Conservation (phyloP, 1,140 invertebrate genomes). For the Pseudoatta argentina region DNA sequence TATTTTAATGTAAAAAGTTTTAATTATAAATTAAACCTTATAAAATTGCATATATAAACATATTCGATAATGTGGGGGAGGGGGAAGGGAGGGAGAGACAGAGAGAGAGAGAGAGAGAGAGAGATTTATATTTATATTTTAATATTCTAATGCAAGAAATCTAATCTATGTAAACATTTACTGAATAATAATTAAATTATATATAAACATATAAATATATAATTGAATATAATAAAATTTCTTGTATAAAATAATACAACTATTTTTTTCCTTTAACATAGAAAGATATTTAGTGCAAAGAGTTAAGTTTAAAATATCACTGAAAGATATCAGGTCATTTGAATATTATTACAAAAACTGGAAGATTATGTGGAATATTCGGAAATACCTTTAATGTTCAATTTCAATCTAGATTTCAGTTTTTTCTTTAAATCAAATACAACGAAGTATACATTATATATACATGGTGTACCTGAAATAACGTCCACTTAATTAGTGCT, state of each 20-base stretch:
- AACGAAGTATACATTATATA: not conserved
- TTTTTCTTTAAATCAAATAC: not conserved
- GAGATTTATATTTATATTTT: constrained; percentile 1
- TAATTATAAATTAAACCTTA: not conserved
- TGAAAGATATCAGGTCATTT: constrained; percentile 45
- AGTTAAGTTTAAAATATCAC: constrained; percentile 34
- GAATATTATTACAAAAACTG: constrained; percentile 4
- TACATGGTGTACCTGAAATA: too few relatives aligned
- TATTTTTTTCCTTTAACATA: not conserved
- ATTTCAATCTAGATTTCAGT: constrained; percentile 11
- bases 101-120: not conserved
- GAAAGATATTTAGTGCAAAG: constrained; percentile 47
- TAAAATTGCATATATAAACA: not conserved
- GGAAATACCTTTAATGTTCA: constrained; percentile 39
- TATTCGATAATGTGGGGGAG: not conserved
- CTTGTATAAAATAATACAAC: constrained; percentile 27
- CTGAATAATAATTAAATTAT: not conserved
- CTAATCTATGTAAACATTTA: not conserved
- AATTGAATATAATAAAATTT: not conserved
- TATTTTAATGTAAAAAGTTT: constrained; percentile 19
- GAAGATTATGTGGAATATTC: constrained; percentile 47
- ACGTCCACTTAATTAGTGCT: too few relatives aligned
- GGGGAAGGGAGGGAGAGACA: not conserved
- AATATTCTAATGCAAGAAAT: not conserved
- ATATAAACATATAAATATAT: constrained; percentile 10